These are phyloP conservation scores for Myzus persicae DNA, from an alignment of 1,140 invertebrate genomes.

Conservation along the genomic window DNA sequence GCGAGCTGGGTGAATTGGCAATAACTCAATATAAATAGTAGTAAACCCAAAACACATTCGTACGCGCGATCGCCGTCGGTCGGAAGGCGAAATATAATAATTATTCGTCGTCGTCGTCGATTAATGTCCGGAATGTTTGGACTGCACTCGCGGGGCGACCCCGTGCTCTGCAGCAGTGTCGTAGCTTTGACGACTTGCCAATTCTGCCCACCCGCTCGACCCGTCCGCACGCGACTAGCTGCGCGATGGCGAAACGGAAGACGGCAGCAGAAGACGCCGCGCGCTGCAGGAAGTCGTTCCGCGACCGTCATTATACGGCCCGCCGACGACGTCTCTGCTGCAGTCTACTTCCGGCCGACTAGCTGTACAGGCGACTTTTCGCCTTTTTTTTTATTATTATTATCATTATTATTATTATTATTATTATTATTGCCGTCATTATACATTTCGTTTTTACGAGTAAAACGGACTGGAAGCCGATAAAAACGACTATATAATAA, in stretches of 20 bases:
- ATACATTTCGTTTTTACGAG: background rate
- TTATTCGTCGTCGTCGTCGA: background rate
- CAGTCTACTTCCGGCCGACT: constrained; percentile 8
- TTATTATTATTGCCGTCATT: background rate
- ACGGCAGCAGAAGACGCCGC: background rate
- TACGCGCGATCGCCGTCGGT: background rate
- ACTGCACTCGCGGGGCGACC: background rate
- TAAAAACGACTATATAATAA: background rate
- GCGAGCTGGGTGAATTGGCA: background rate
- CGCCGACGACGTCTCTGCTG: background rate
- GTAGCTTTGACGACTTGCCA: background rate
- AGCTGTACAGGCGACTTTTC: background rate
- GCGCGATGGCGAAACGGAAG: background rate
- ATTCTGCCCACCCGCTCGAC: background rate
- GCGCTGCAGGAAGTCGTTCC: constrained; percentile 27
- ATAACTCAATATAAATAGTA: background rate
- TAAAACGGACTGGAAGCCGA: background rate
- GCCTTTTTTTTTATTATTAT: background rate
- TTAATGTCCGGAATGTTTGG: background rate
- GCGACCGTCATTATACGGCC: constrained; percentile 2
- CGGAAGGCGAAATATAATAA: background rate
- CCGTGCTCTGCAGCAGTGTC: background rate
- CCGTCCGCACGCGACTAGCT: too few species aligned
- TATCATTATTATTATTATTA: background rate
- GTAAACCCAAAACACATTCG: background rate